phyloP scores from a whole-genome alignment of 2,888 invertebrate species.

The Epirrhoe tristata region DNA sequence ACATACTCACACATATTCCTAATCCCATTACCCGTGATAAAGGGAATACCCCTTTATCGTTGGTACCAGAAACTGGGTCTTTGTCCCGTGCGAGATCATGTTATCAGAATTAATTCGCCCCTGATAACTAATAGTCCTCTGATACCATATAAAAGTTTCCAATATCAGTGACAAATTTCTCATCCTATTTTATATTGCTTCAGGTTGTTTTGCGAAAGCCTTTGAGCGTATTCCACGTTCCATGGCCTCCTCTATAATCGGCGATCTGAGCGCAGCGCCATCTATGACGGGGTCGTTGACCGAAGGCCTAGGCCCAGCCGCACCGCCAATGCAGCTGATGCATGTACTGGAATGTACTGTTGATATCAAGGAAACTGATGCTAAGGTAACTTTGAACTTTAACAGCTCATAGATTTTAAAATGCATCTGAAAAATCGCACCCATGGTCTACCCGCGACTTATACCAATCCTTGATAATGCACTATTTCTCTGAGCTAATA shows the following conservation, averaged over 20 bases:
- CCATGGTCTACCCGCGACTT: too few relatives aligned
- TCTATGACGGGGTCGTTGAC: constrained; percentile 87
- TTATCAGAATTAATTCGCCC: not conserved
- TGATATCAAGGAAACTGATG: constrained; percentile 97
- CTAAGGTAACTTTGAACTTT: constrained; percentile 81
- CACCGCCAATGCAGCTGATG: constrained; percentile 87
- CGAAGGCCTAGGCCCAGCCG: constrained; percentile 84
- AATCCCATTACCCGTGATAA: too few relatives aligned
- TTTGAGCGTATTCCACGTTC: constrained; percentile 95
- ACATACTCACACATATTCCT: too few relatives aligned
- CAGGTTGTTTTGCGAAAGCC: constrained; percentile 96
- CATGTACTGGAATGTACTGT: constrained; percentile 96
- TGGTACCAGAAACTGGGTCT: too few relatives aligned
- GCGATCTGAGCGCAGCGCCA: constrained; percentile 87
- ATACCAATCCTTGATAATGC: too few relatives aligned
- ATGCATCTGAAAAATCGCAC: not conserved
- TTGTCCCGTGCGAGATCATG: too few relatives aligned
- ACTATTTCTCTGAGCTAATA: too few relatives aligned
- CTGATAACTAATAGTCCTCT: not conserved
- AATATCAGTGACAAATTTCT: not conserved
- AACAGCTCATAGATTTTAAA: too few relatives aligned
- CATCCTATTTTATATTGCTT: constrained; percentile 27
- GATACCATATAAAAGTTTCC: too few relatives aligned
- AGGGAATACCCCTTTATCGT: too few relatives aligned
- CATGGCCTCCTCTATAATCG: constrained; percentile 91